Evolutionary conservation across 2,113 vertebrate genomes (phyloP), one percentile per base, ranked within the genome.

Genomic region (Pygoscelis adeliae): DNA sequence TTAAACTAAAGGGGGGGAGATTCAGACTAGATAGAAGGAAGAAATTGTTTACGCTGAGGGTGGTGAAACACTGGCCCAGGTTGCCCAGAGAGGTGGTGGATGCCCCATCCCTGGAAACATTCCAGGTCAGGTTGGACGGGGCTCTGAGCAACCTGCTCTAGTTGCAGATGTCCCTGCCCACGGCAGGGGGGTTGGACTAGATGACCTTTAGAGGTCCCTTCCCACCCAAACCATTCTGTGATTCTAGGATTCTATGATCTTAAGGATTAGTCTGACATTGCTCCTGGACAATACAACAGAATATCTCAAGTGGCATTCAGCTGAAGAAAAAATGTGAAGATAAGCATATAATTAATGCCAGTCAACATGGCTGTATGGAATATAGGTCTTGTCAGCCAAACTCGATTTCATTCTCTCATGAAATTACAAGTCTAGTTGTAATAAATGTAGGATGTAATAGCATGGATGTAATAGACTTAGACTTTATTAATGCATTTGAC

Each of bases 361-460:
- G 78, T 83, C 94, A 78, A 26, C 30, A 72, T 2, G 62, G 67
- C 15, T 30, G 26, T 73, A 14, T 38, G 89, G 94, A 92, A 93
- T 58, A n/a, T 27, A 82, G 83, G 67, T 74, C 96, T 83, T 78
- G 81, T 92, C 91, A 87, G 96, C 83, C 87, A 66, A 94, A 91
- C 59, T 84, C 32, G 5, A 87, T 95, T 78, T 92, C 93, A 91
- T 59, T 93, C 96, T 94, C 87, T 87, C 69, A 59, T 59, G 93
- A 96, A 97, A 97, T 97, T 89, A 93, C 83, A 89, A 96, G 91
- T 59, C 81, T 67, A 66, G 77, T 76, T 71, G 65, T 94, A 96
- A 96, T 96, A 94, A 97, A 96, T 89, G 83, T 63, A 66, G 77
- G 93, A 96, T 78, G 91, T 87, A 97, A 96, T 89, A 87, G 94